Conservation (phyloP, 2,888 invertebrate species). For the Argyra leucocephala region DNA sequence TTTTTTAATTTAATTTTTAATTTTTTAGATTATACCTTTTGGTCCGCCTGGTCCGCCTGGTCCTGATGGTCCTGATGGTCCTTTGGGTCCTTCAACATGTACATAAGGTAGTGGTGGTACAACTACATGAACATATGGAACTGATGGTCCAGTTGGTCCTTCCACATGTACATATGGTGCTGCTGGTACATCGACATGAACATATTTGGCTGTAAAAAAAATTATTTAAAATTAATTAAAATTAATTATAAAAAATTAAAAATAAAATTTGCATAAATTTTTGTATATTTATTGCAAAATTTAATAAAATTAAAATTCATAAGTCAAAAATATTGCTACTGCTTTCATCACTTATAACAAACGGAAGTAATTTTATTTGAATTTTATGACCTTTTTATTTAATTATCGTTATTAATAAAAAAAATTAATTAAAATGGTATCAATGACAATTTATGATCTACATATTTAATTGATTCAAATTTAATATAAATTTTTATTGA, state of each 20-base stretch:
- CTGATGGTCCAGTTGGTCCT: constrained; percentile 41
- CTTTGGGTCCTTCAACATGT: constrained; percentile 36
- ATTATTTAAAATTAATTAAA: background rate
- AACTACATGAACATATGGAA: background rate
- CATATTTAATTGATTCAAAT: too few relatives aligned
- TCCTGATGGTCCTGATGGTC: constrained; percentile 33
- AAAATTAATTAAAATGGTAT: too few relatives aligned
- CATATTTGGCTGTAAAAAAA: background rate
- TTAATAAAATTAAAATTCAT: background rate
- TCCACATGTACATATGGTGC: constrained; percentile 22
- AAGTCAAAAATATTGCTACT: background rate
- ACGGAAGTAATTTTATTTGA: background rate
- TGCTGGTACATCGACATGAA: background rate
- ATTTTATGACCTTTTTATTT: too few relatives aligned
- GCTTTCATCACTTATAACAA: background rate
- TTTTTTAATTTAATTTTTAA: background rate
- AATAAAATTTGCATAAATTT: background rate
- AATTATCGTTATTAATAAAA: too few relatives aligned
- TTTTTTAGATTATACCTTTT: background rate
- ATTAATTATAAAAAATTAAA: background rate
- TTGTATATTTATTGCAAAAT: background rate
- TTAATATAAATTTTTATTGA: too few relatives aligned
- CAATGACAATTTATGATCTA: too few relatives aligned
- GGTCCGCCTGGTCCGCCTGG: constrained; percentile 14
- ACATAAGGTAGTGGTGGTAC: constrained; percentile 1